Evolutionary conservation across 1,140 invertebrate species (phyloP), one percentile per base, ranked within the genome.

Genomic region (Drosophila ananassae): DNA sequence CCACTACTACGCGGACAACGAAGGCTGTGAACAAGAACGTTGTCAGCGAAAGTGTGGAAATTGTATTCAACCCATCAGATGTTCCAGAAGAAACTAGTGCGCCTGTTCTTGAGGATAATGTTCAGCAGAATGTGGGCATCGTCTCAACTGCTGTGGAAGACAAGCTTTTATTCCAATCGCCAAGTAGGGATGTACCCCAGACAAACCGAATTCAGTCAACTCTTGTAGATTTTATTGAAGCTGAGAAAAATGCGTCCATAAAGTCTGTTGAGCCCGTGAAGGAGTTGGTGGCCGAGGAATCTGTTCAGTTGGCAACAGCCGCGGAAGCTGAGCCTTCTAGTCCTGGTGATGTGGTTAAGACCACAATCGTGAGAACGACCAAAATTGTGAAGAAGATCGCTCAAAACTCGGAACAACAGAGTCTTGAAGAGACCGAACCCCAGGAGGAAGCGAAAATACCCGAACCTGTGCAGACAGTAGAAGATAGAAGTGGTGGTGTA

Each of bases 341-440:
- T 41, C 17, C 24, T 54, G 87, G 77, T 41, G 90, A 91, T 67
- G 77, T 91, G 13, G 76, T 91, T 0, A 91, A 91, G 53, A 91
- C 90, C 5, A 91, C 90, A 28, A 81, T 91, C 74, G 83, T 89
- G 12, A 72, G 90, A 34, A 91, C 90, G n/a, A 91, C 90, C 0
- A 91, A 91, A 54, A 89, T 79, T 58, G 75, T 91, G 2, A 91
- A 91, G 30, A 91, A 91, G 39, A 46, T 91, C 9, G 53, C 90
- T 6, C 90, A 91, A 61, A 91, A 90, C 48, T 37, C 57, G 28
- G 90, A 90, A 52, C 73, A 73, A 21, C 51, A 77, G 32, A 59
- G 12, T 17, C 41, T 55, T 39, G 28, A 9, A 44, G 41, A 56
- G 6, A 12, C 30, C 21, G 17, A 21, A 52, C 41, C 57, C 2